Percentiles rank a stretch among this genome's conserved stretches.
Conservation (phyloP, 2,797 vertebrate genomes). For the Sebastes diploproa region DNA sequence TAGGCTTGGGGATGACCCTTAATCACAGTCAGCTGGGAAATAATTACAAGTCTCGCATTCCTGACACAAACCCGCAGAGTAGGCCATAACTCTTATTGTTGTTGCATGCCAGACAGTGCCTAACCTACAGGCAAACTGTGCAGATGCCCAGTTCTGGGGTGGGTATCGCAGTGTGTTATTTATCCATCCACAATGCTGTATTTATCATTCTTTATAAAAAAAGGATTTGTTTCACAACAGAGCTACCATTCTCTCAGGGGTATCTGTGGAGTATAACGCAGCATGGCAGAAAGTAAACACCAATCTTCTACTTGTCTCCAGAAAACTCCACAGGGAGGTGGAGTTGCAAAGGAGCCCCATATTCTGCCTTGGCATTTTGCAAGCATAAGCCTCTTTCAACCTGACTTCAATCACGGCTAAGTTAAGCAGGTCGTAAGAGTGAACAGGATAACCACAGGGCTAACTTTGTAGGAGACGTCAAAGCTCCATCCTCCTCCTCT, state of each 20-base stretch:
- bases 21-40: slow-evolving; percentile 84
- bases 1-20: slow-evolving; percentile 76
- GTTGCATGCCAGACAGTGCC: slow-evolving; percentile 55
- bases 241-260: slow-evolving; percentile 61
- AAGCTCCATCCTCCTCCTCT: slow-evolving; percentile 70
- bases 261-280: slow-evolving; percentile 64
- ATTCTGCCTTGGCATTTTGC: slow-evolving; percentile 66
- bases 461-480: slow-evolving; percentile 76
- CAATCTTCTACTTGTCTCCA: slow-evolving; percentile 73
- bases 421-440: slow-evolving; percentile 77
- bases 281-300: slow-evolving; percentile 76
- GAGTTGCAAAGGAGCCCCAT: slow-evolving; percentile 64
- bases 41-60: slow-evolving; percentile 81
- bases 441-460: slow-evolving; percentile 78
- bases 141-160: slow-evolving; percentile 43
- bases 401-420: slow-evolving; percentile 75
- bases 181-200: slow-evolving; percentile 59
- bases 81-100: slow-evolving; percentile 56
- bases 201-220: slow-evolving; percentile 50
- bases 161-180: slow-evolving; percentile 51
- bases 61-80: slow-evolving; percentile 65
- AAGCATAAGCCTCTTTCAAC: slow-evolving; percentile 72
- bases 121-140: slow-evolving; percentile 52
- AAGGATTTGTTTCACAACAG: slow-evolving; percentile 58
- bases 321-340: slow-evolving; percentile 65